Evolutionary conservation across 2,888 invertebrate genomes (phyloP).

Genomic region (Cybosia mesomella): DNA sequence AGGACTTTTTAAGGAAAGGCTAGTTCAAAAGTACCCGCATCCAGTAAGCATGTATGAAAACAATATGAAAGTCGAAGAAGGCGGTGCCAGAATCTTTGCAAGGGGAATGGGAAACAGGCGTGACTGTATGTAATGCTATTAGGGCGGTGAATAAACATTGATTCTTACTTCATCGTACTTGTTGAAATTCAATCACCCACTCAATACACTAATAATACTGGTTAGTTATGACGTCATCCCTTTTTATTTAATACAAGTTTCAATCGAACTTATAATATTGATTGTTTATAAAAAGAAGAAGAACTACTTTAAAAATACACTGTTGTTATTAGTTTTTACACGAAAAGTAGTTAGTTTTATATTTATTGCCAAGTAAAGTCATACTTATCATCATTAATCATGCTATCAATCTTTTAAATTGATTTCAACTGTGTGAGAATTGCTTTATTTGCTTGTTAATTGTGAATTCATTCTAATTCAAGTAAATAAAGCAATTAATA

Average conservation of each 20-base stretch:
- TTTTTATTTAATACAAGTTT: not conserved
- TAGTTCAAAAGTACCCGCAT: too few relatives aligned
- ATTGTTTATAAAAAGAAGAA: not conserved
- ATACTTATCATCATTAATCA: not conserved
- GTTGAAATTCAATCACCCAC: not conserved
- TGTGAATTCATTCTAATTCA: too few relatives aligned
- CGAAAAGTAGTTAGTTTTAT: not conserved
- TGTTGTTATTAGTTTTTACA: not conserved
- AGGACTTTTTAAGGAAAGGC: too few relatives aligned
- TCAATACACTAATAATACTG: not conserved
- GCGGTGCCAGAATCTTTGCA: too few relatives aligned
- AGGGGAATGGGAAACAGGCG: too few relatives aligned
- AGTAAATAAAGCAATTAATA: too few relatives aligned
- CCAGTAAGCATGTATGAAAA: too few relatives aligned
- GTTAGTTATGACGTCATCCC: not conserved
- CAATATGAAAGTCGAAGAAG: too few relatives aligned
- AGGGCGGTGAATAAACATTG: not conserved
- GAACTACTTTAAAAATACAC: too few relatives aligned
- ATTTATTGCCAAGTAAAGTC: not conserved
- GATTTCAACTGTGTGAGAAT: too few relatives aligned
- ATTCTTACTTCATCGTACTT: not conserved
- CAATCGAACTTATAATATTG: not conserved
- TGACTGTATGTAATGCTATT: too few relatives aligned
- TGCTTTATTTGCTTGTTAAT: too few relatives aligned
- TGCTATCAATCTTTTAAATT: not conserved